Evolutionary conservation across 2,113 vertebrate genomes (phyloP).

Genomic region (Nibea albiflora): DNA sequence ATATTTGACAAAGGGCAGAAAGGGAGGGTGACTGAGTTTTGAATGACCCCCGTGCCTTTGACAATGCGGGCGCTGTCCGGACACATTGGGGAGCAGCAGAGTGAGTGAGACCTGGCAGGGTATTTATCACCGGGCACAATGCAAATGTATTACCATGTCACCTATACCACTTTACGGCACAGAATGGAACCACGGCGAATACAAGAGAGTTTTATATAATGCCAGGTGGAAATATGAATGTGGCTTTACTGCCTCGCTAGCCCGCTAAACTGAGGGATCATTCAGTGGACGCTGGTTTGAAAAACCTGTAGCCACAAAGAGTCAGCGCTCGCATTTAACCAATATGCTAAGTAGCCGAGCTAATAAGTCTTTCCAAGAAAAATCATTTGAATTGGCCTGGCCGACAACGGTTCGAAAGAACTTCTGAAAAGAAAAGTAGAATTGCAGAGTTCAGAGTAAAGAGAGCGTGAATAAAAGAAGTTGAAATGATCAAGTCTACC

Average conservation of each 20-base stretch:
- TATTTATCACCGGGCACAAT: slow-evolving; percentile 87
- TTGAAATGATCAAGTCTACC: slow-evolving; percentile 15
- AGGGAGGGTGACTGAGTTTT: slow-evolving; percentile 77
- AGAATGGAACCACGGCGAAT: slow-evolving; percentile 75
- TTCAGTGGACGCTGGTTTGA: slow-evolving; percentile 51
- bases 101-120: slow-evolving; percentile 84
- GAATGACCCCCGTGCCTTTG: slow-evolving; percentile 81
- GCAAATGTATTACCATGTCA: slow-evolving; percentile 87
- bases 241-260: slow-evolving; percentile 36
- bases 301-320: slow-evolving; percentile 60
- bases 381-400: slow-evolving; percentile 41
- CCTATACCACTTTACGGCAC: slow-evolving; percentile 81
- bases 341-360: slow-evolving; percentile 53
- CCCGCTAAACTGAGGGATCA: slow-evolving; percentile 49
- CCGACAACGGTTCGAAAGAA: slow-evolving; percentile 2
- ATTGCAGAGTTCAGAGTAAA: slow-evolving; percentile 27
- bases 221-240: slow-evolving; percentile 73
- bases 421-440: slow-evolving; percentile 46
- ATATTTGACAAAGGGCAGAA: slow-evolving; percentile 83
- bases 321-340: slow-evolving; percentile 47
- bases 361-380: slow-evolving; percentile 43
- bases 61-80: slow-evolving; percentile 79
- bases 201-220: slow-evolving; percentile 74
- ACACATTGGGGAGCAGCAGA: slow-evolving; percentile 82
- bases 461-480: slow-evolving; percentile 29